Percentiles rank a stretch among this genome's conserved stretches.
Evolutionary conservation across 2,888 invertebrate genomes (phyloP).

Genomic region (Tuta absoluta): DNA sequence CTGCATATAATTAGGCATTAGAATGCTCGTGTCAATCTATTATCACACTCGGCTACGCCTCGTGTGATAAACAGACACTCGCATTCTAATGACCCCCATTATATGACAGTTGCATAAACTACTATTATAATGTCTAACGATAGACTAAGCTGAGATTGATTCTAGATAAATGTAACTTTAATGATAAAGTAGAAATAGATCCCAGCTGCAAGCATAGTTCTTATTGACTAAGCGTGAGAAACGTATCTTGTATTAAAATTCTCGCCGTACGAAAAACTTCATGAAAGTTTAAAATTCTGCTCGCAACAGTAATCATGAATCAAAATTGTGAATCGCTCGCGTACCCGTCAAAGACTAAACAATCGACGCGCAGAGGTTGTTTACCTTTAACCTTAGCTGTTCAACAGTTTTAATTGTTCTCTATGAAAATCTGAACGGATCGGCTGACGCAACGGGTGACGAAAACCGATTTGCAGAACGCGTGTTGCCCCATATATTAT

Average conservation of each 20-base stretch:
- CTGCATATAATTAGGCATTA: too few species aligned
- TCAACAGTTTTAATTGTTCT: slow-evolving; percentile 27
- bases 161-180: slow-evolving; percentile 12
- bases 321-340: slow-evolving; percentile 18
- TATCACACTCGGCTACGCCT: too few species aligned
- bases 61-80: too few species aligned
- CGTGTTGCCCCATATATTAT: slow-evolving; percentile 75
- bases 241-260: background rate
- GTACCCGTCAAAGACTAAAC: slow-evolving; percentile 21
- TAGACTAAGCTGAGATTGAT: background rate
- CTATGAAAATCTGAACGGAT: slow-evolving; percentile 34
- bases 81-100: too few species aligned
- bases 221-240: background rate
- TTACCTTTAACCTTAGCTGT: slow-evolving; percentile 49
- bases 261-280: slow-evolving; percentile 11
- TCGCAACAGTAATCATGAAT: slow-evolving; percentile 12
- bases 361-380: slow-evolving; percentile 36
- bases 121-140: background rate
- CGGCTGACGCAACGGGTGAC: slow-evolving; percentile 53
- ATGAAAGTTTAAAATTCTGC: slow-evolving; percentile 8
- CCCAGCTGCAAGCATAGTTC: background rate
- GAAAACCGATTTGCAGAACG: slow-evolving; percentile 55
- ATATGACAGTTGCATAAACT: too few species aligned
- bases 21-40: too few species aligned
- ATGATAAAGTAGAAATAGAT: slow-evolving; percentile 10